Evolutionary conservation across 2,888 invertebrate species (phyloP), one percentile per base, ranked within the genome.

Genomic region (Phaedon cochleariae): DNA sequence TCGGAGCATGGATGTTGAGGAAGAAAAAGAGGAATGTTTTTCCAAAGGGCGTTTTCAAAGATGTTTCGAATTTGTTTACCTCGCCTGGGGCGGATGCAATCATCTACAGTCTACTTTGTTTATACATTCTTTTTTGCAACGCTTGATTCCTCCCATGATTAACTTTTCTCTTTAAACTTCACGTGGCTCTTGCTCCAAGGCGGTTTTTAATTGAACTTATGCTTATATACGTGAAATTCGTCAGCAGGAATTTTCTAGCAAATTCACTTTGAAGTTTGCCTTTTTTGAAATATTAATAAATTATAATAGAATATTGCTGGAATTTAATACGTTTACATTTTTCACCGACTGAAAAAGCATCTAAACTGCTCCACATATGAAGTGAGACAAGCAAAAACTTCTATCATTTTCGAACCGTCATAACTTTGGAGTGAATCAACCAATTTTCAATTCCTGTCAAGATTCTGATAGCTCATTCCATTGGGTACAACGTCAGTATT

Each of bases 1-100:
- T 12, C 12, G 26, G 26, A 26, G 26, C 26, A n/a, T n/a, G n/a
- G n/a, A n/a, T n/a, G n/a, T n/a, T 7, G 29, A 29, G 29, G 29
- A 29, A 29, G 12, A 2, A 34, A 34, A 10, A 10, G 10, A 34
- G 34, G 12, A n/a, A 15, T 41, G 4, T 41, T 41, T 41, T 41
- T 41, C 12, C 15, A 34, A 10, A 34, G 31, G 15, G 41, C 15
- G 15, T 41, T 41, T 41, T 15, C 41, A n/a, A 37, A 54, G 17
- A 37, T 55, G 22, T 59, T 51, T 59, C 59, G 59, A 31, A 49
- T 20, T 59, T 46, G 46, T 59, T 26, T 29, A 59, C 21, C 18
- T 17, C 31, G 59, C 59, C 18, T 37, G 31, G 18, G 59, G 29
- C n/a, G 15, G 34, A 9, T 22, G 49, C 31, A 59, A 59, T 49